These are phyloP conservation scores for Microctenopoma stevenorrisi DNA, from an alignment of 2,797 vertebrate genomes.

Conservation along the genomic window DNA sequence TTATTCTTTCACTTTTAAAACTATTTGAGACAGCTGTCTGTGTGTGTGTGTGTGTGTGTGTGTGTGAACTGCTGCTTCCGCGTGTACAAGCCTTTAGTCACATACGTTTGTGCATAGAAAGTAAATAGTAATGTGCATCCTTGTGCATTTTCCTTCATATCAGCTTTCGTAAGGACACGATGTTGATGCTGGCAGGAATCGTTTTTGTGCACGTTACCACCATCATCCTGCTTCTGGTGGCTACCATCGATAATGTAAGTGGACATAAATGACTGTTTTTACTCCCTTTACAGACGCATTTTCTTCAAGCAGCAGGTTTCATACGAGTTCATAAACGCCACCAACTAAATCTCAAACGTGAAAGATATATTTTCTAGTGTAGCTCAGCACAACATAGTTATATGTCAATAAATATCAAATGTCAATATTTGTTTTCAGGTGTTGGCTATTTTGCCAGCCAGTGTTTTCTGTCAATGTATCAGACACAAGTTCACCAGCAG, in stretches of 20 bases:
- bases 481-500: conserved; percentile 6
- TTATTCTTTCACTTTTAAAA: conserved; percentile 9
- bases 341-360: no score
- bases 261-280: background rate
- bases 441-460: background rate
- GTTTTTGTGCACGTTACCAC: conserved; percentile 91
- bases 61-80: conserved; percentile 14
- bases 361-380: conserved; percentile 1
- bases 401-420: conserved; percentile 18
- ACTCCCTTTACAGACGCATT: background rate
- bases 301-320: background rate
- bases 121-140: conserved; percentile 54
- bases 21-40: conserved; percentile 27
- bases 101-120: conserved; percentile 26
- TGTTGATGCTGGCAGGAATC: conserved; percentile 93
- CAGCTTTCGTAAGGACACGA: conserved; percentile 79
- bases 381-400: background rate
- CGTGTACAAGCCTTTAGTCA: background rate
- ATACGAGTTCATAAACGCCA: no score
- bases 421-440: background rate
- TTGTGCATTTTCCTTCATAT: conserved; percentile 35
- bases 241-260: conserved; percentile 94
- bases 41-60: background rate
- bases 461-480: background rate
- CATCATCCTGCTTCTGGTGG: conserved; percentile 92